Base-by-base conservation (phyloP, 2,888 invertebrate genomes). In the Hypselothyrea guttata region DNA sequence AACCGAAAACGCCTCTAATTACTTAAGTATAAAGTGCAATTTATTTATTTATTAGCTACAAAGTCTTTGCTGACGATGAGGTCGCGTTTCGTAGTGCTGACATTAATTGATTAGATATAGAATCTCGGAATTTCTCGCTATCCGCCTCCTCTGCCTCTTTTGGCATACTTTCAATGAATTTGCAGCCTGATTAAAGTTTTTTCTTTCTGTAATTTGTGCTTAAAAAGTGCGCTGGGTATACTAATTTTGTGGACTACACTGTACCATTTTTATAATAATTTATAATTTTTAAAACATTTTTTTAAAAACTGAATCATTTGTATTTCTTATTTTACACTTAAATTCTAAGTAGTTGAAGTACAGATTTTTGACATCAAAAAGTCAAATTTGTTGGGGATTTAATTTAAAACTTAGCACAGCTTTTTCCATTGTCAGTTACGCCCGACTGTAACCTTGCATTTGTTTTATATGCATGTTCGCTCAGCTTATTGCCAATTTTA, bases 61-160 rank as follows among this genome's bases (percentile, higher is more conserved):
- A 16, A 49, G 52, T 41, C 35, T 41, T 34, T 12, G 31, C 16
- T 47, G 15, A 47, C 27, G 18, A 44, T 33, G 58, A 72, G 53
- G 57, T 71, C 42, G n/a, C 56, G 38, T 40, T 41, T 47, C 16
- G 52, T 27, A 49, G 57, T 51, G 52, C 45, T 61, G 57, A 47
- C 58, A 73, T 76, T 76, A 78, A 76, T 76, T 76, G 75, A 78
- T 78, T 75, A 73, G 71, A 63, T 59, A 48, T 60, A 49, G 52
- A 44, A 55, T 75, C 66, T 55, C 46, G 64, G 37, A 62, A 55
- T 52, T 28, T 41, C 27, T 58, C 40, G 16, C 9, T 5, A 0
- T 4, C 33, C 9, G 30, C 40, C 31, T 13, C 4, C 33, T 41
- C 11, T 34, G 42, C 44, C 35, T 13, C 28, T 34, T 16, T 63